These are phyloP conservation scores for Euzetes globulus DNA, from an alignment of 2,888 invertebrate species.

Conservation along the genomic window DNA sequence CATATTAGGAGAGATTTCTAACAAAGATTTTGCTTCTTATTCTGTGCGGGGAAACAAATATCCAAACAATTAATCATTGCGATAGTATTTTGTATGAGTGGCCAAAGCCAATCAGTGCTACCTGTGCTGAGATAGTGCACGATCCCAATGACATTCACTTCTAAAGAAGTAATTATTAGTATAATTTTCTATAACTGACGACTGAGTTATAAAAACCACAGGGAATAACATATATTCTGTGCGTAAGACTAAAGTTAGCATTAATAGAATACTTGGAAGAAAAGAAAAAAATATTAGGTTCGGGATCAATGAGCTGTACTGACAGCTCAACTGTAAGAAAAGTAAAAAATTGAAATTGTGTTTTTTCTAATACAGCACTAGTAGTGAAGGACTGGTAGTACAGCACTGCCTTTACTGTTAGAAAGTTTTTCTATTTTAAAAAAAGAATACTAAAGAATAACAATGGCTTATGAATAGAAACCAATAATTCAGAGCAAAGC, in stretches of 20 bases:
- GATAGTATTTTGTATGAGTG: neutral
- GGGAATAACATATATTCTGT: constrained; percentile 4
- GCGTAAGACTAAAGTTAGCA: neutral
- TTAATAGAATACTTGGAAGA: neutral
- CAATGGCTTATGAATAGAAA: neutral
- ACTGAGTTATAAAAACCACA: constrained; percentile 24
- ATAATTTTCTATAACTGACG: constrained; percentile 27
- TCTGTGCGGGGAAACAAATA: neutral
- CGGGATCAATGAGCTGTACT: constrained; percentile 23
- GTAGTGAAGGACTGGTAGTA: too few relatives aligned
- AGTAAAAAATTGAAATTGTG: neutral
- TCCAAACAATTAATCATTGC: constrained; percentile 3
- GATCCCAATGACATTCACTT: constrained; percentile 23
- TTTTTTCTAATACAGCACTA: constrained; percentile 7
- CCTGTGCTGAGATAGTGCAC: constrained; percentile 1
- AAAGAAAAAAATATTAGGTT: constrained; percentile 8
- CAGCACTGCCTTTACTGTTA: constrained; percentile 12
- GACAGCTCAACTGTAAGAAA: neutral
- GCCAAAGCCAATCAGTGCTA: neutral
- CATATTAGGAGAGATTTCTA: neutral
- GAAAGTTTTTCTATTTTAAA: constrained; percentile 14
- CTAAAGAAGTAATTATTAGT: constrained; percentile 9
- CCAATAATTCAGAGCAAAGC: constrained; percentile 18
- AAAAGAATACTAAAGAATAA: constrained; percentile 2
- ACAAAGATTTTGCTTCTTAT: neutral